Conservation (phyloP, 2,113 vertebrate genomes). For the Proterorhinus semilunaris region DNA sequence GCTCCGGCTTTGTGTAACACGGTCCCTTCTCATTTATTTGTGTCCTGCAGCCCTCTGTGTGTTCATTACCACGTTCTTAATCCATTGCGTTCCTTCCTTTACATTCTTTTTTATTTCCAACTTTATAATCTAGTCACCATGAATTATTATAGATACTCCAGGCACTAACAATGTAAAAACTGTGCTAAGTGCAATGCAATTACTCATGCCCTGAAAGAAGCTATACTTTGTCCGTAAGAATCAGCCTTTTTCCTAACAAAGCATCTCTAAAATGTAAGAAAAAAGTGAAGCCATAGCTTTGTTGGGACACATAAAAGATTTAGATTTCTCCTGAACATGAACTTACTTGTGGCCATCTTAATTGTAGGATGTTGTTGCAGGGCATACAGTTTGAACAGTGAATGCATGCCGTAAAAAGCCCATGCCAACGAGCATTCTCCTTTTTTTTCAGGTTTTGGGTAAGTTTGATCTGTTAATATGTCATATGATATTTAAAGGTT, state of each 20-base stretch:
- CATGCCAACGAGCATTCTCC: too few species aligned
- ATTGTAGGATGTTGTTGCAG: too few species aligned
- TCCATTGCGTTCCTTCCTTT: constrained; percentile 36
- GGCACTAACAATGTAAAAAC: constrained; percentile 35
- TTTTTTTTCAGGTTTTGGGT: too few species aligned
- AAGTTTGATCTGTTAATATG: too few species aligned
- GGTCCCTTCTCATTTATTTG: constrained; percentile 50
- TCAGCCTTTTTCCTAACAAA: constrained; percentile 9
- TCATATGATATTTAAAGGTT: too few species aligned
- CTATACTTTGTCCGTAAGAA: constrained; percentile 1
- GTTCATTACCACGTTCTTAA: constrained; percentile 50
- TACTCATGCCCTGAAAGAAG: neutral
- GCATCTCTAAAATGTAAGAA: neutral
- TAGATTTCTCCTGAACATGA: neutral
- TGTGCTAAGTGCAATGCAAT: constrained; percentile 17
- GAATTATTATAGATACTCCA: constrained; percentile 27
- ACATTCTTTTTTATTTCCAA: constrained; percentile 36
- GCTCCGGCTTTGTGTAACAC: constrained; percentile 35
- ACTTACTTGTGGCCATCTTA: neutral
- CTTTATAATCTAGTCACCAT: constrained; percentile 32
- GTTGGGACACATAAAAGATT: neutral
- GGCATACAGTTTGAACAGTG: neutral
- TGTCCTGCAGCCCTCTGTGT: constrained; percentile 54
- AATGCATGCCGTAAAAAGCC: neutral
- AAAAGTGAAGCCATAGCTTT: neutral